phyloP scores from a whole-genome alignment of 1,140 invertebrate genomes.

The Zaprionus africanus region DNA sequence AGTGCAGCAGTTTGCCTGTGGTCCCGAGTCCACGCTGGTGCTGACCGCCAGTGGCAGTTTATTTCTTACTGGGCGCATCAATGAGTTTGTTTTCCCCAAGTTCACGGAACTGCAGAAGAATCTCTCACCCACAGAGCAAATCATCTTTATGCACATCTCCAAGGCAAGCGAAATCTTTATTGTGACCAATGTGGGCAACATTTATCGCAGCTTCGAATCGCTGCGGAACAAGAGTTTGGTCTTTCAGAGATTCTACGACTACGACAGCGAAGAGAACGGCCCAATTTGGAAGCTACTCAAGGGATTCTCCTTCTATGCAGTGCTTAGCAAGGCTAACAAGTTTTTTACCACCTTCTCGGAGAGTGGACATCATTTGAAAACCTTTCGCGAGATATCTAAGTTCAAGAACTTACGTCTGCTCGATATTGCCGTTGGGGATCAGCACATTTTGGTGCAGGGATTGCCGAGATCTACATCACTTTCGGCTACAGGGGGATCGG shows the following conservation, averaged over 20 bases:
- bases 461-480: conserved; percentile 68
- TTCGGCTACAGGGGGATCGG: conserved; percentile 53
- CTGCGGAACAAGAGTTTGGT: conserved; percentile 76
- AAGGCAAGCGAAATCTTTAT: conserved; percentile 83
- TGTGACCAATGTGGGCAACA: conserved; percentile 79
- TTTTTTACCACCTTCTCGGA: conserved; percentile 83
- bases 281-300: conserved; percentile 82
- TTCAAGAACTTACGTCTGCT: conserved; percentile 78
- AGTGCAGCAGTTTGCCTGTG: conserved; percentile 75
- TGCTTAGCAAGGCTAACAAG: conserved; percentile 80
- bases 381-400: conserved; percentile 84
- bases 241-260: conserved; percentile 82
- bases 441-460: conserved; percentile 80
- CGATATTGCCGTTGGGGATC: conserved; percentile 80
- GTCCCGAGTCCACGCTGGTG: conserved; percentile 76
- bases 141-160: conserved; percentile 83
- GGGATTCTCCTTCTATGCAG: conserved; percentile 77
- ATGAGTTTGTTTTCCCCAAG: conserved; percentile 79
- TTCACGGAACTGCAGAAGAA: conserved; percentile 81
- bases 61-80: conserved; percentile 73
- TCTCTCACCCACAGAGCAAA: conserved; percentile 72
- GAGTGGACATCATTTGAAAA: conserved; percentile 82
- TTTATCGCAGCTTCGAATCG: conserved; percentile 81
- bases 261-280: conserved; percentile 83
- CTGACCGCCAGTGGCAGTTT: conserved; percentile 74